phyloP scores from a whole-genome alignment of 2,888 invertebrate species.

The Pachycephus smyrnensis region DNA sequence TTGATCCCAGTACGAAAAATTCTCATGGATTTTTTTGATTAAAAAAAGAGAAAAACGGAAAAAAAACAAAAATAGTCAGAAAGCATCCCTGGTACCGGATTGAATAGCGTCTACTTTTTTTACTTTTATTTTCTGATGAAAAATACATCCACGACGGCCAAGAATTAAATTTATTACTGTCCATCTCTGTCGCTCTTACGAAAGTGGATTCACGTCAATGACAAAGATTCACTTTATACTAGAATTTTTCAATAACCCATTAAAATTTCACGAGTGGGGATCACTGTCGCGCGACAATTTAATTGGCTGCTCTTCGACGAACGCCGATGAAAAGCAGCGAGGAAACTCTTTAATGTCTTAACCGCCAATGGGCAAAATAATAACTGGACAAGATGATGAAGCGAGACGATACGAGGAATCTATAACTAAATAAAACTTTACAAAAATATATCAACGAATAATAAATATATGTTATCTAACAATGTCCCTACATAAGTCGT shows the following conservation, averaged over 20 bases:
- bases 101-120: not conserved
- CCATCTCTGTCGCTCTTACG: not conserved
- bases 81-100: not conserved
- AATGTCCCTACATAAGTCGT: constrained; percentile 49
- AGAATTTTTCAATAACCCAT: not conserved
- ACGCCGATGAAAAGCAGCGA: not conserved
- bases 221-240: not conserved
- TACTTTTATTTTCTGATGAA: not conserved
- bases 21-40: not conserved
- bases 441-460: constrained; percentile 66
- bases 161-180: not conserved
- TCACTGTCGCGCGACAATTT: not conserved
- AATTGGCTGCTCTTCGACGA: not conserved
- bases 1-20: not conserved
- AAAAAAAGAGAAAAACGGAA: not conserved
- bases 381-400: not conserved
- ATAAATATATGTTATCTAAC: constrained; percentile 62
- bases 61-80: not conserved
- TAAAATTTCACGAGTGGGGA: not conserved
- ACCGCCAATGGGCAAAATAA: not conserved
- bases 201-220: not conserved
- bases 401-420: constrained; percentile 20
- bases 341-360: not conserved
- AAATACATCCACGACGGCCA: not conserved
- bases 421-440: constrained; percentile 62